Conservation (phyloP, 2,888 invertebrate species). For the Nomada lathburiana region DNA sequence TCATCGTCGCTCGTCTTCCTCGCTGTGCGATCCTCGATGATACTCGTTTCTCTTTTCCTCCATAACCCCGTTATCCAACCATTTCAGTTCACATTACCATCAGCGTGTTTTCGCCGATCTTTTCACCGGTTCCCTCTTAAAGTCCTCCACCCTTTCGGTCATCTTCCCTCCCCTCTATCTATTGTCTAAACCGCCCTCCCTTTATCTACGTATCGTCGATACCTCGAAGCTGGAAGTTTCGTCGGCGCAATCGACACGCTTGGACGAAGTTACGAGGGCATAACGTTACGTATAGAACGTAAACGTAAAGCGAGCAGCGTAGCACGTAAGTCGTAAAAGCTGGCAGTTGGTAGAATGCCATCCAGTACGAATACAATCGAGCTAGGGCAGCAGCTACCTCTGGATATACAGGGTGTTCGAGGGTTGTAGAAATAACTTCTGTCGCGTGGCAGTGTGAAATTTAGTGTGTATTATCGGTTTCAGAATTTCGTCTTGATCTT, state of each 20-base stretch:
- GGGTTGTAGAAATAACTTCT: too few species aligned
- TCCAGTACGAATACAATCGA: slow-evolving; percentile 56
- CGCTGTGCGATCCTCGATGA: too few species aligned
- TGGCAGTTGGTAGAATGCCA: slow-evolving; percentile 67
- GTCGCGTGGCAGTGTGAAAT: too few species aligned
- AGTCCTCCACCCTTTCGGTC: neutral
- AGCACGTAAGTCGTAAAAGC: slow-evolving; percentile 74
- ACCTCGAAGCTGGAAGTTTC: slow-evolving; percentile 56
- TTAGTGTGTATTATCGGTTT: too few species aligned
- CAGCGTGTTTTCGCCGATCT: neutral
- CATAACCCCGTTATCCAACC: too few species aligned
- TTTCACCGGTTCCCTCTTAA: neutral
- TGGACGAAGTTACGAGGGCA: slow-evolving; percentile 75
- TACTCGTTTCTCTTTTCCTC: too few species aligned
- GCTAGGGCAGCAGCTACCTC: neutral
- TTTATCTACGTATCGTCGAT: slow-evolving; percentile 19
- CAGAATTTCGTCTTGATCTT: too few species aligned
- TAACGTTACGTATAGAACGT: slow-evolving; percentile 74
- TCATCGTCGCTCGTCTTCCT: too few species aligned
- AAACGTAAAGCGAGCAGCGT: slow-evolving; percentile 72
- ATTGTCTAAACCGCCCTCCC: neutral
- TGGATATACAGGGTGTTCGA: neutral
- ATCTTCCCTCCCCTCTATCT: neutral
- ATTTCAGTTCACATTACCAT: too few species aligned
- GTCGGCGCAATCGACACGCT: slow-evolving; percentile 67